Percentiles rank a stretch among this genome's conserved stretches.
These are phyloP conservation scores for Orchesellides sinensis DNA, from an alignment of 2,888 invertebrate genomes.

Conservation along the genomic window DNA sequence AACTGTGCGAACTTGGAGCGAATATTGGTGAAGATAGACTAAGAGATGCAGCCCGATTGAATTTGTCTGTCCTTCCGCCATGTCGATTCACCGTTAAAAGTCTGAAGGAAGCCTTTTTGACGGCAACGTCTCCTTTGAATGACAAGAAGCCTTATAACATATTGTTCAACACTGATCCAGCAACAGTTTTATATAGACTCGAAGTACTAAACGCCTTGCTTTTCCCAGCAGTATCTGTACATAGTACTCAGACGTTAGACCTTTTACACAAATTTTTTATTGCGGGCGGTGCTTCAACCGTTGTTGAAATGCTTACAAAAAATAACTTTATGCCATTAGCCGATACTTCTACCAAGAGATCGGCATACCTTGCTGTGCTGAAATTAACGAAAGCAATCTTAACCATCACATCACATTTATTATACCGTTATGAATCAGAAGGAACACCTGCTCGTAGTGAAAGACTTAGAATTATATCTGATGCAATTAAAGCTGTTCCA, in stretches of 20 bases:
- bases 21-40: conserved; percentile 87
- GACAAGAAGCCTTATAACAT: conserved; percentile 72
- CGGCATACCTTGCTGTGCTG: conserved; percentile 91
- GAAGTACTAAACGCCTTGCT: conserved; percentile 92
- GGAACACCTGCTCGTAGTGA: conserved; percentile 68
- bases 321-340: conserved; percentile 89
- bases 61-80: conserved; percentile 89
- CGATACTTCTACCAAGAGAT: conserved; percentile 86
- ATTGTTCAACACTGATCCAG: conserved; percentile 73
- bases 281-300: conserved; percentile 83
- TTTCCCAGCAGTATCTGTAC: conserved; percentile 92
- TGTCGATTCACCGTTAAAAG: conserved; percentile 83
- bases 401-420: conserved; percentile 89
- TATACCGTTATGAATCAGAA: conserved; percentile 80
- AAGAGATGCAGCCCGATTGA: conserved; percentile 88
- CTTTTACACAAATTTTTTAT: conserved; percentile 75
- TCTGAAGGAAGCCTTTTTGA: conserved; percentile 80
- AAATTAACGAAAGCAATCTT: conserved; percentile 93
- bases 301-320: conserved; percentile 89
- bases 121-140: conserved; percentile 65
- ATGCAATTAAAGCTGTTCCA: conserved; percentile 80
- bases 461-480: conserved; percentile 69
- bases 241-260: conserved; percentile 80
- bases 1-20: conserved; percentile 92
- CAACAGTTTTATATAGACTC: conserved; percentile 84